Evolutionary conservation across 2,797 vertebrate species (phyloP).

Genomic region (Notolepis coatsorum): DNA sequence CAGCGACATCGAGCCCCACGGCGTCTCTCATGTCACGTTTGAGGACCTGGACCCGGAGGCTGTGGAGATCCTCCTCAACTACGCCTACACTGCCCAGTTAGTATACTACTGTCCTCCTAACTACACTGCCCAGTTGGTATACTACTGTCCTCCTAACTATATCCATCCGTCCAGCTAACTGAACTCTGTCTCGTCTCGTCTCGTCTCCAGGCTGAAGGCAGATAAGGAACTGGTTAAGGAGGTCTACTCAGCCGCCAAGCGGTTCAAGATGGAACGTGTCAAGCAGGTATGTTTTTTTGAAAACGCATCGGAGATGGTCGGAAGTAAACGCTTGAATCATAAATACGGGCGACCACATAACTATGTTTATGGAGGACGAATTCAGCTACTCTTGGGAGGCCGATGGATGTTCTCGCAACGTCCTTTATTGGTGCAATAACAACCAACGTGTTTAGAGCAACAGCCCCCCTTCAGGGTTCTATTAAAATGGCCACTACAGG

Average conservation of each 20-base stretch:
- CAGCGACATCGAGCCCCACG: slow-evolving; percentile 92
- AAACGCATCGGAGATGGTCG: too few species aligned
- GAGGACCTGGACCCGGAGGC: slow-evolving; percentile 97
- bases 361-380: too few species aligned
- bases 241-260: slow-evolving; percentile 97
- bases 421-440: too few species aligned
- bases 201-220: slow-evolving; percentile 89
- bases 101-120: slow-evolving; percentile 51
- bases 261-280: slow-evolving; percentile 97
- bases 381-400: too few species aligned
- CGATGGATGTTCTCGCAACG: too few species aligned
- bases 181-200: not conserved
- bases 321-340: too few species aligned
- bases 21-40: slow-evolving; percentile 95
- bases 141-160: not conserved
- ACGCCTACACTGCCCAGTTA: slow-evolving; percentile 98
- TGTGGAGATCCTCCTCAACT: slow-evolving; percentile 96
- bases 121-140: not conserved
- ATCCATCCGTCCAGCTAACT: not conserved
- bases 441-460: too few species aligned
- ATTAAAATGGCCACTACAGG: too few species aligned
- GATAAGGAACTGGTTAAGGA: slow-evolving; percentile 97
- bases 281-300: slow-evolving; percentile 90
- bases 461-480: too few species aligned
- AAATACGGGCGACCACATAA: too few species aligned